A percentile compares a stretch with the other conserved stretches of the same genome.
phyloP scores from a whole-genome alignment of 2,888 invertebrate genomes.

The Andrena praecox region DNA sequence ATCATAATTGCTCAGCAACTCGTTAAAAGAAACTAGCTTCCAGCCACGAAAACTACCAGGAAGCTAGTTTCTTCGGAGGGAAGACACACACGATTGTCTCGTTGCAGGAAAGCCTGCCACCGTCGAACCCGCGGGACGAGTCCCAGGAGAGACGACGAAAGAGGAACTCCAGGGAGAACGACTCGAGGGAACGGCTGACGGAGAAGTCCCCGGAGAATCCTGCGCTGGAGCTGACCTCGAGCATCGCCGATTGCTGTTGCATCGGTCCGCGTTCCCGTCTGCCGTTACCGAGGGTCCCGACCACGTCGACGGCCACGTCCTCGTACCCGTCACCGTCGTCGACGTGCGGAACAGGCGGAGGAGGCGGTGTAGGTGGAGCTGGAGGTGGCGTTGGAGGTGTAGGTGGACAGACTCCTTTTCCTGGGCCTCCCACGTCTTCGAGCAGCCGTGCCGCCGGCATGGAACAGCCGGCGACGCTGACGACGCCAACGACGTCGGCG shows the following conservation, averaged over 20 bases:
- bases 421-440: conserved; percentile 61
- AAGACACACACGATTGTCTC: background rate
- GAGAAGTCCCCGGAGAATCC: conserved; percentile 69
- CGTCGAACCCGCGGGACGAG: conserved; percentile 74
- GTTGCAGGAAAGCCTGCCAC: conserved; percentile 78
- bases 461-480: conserved; percentile 66
- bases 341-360: conserved; percentile 52
- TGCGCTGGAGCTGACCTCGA: conserved; percentile 67
- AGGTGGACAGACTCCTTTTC: conserved; percentile 56
- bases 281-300: conserved; percentile 75
- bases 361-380: conserved; percentile 56
- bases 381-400: conserved; percentile 59
- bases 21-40: too few relatives aligned
- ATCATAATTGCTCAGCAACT: too few relatives aligned
- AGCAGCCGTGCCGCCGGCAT: conserved; percentile 60
- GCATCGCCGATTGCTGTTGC: conserved; percentile 80
- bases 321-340: conserved; percentile 50
- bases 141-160: conserved; percentile 71
- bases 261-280: conserved; percentile 81
- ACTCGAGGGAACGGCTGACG: conserved; percentile 77
- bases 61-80: background rate
- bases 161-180: conserved; percentile 74
- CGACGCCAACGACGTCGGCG: conserved; percentile 68
- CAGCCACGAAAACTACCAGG: too few relatives aligned
- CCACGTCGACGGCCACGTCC: conserved; percentile 40